Base-by-base conservation (phyloP, 2,888 invertebrate species). In the Mesorhabditis spiculigera region DNA sequence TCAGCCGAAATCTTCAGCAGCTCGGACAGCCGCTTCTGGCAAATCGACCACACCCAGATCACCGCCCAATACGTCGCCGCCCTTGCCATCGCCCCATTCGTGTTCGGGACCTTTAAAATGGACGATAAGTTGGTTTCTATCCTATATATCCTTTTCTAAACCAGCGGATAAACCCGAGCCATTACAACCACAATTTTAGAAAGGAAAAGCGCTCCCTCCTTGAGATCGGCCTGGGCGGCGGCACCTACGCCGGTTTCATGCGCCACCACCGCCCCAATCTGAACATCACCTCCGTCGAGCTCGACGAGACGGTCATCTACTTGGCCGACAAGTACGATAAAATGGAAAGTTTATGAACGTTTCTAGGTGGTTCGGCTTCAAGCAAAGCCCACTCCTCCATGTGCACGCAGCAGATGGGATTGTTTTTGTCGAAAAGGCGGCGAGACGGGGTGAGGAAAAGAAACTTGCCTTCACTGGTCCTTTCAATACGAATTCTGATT, bases 281-380 rank as follows among this genome's bases (percentile, higher is more conserved):
- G 41, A 67, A 78, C 58, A 78, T 78, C 62, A 72, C 75, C 65
- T 72, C 78, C n/a, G 72, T 69, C 45, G 78, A 78, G 63, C 8
- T 68, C n/a, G 75, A 78, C 16, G 63, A 65, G 4, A 28, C 63
- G 5, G 78, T 78, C 45, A 68, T 67, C n/a, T 42, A 71, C 16
- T 64, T 78, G n/a, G 79, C 78, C 13, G 62, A 74, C 43, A 66
- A 71, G 66, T 78, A 79, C 77, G 79, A 73, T 50, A 72, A 68
- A 41, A 69, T 28, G 42, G 71, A 28, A 43, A 70, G 3, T 28
- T 28, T 28, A 28, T 28, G 28, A 28, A 28, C 28, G 28, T 28
- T 28, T 58, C 65, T 63, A 43, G 74, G 76, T 65, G 78, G 78
- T 50, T 50, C n/a, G 58, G 58, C n/a, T 50, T 50, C 8, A 50